A percentile compares a stretch with the other conserved stretches of the same genome.
These are phyloP conservation scores for Drosophila novamexicana DNA, from an alignment of 1,140 invertebrate genomes.

Conservation along the genomic window DNA sequence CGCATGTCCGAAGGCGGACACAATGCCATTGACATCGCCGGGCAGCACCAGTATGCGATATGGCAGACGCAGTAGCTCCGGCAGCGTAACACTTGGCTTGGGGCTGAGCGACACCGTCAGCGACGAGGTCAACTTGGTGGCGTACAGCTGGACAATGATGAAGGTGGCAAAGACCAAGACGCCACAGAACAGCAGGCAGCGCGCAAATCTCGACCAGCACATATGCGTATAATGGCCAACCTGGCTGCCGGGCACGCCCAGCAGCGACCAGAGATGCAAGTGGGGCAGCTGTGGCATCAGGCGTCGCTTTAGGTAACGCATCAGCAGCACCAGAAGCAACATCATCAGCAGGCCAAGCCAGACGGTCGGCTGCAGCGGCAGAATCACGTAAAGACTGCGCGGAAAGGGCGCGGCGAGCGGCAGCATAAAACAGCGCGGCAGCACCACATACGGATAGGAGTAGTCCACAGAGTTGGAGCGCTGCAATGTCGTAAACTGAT, in stretches of 20 bases:
- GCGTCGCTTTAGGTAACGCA: slow-evolving; percentile 1
- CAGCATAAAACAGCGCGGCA: slow-evolving; percentile 61
- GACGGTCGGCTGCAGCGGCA: slow-evolving; percentile 36
- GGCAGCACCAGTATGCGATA: slow-evolving; percentile 41
- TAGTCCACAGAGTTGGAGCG: slow-evolving; percentile 44
- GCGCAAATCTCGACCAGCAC: not conserved
- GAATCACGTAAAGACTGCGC: slow-evolving; percentile 37
- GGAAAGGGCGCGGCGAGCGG: slow-evolving; percentile 40
- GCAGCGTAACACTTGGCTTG: slow-evolving; percentile 4
- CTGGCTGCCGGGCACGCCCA: slow-evolving; percentile 53
- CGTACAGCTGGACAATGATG: slow-evolving; percentile 47
- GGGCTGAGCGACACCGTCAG: slow-evolving; percentile 43
- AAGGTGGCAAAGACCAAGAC: slow-evolving; percentile 37
- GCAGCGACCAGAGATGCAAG: slow-evolving; percentile 25
- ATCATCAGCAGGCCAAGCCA: slow-evolving; percentile 40
- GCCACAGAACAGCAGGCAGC: not conserved
- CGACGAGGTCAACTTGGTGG: slow-evolving; percentile 53
- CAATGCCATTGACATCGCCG: slow-evolving; percentile 45
- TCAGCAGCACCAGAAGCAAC: not conserved
- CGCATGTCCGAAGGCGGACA: slow-evolving; percentile 49
- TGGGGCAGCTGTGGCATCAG: not conserved
- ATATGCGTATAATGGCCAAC: too few relatives aligned
- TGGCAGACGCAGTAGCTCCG: slow-evolving; percentile 35
- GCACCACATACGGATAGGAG: slow-evolving; percentile 53
- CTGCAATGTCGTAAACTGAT: slow-evolving; percentile 54